Base-by-base conservation (phyloP, 2,113 vertebrate genomes). In the Toxotes chatareus region DNA sequence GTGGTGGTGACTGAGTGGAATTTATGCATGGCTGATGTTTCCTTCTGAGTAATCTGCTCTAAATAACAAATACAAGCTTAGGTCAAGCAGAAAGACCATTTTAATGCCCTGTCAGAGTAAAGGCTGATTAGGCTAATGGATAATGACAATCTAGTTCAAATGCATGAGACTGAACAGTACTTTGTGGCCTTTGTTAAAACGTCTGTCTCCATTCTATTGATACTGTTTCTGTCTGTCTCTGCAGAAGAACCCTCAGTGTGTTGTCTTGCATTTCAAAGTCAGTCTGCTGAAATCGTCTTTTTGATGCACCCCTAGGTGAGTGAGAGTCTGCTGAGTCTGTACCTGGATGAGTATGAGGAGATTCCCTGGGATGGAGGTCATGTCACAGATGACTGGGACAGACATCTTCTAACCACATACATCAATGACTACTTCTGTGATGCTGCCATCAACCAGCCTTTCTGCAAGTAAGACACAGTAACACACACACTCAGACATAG, bases 361-460 rank as follows among this genome's bases (percentile, higher is more conserved):
- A 94, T 95, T 0, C 95, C 95, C 10, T 96, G 96, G 96, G 95
- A 96, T 0, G 96, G 96, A 9, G 97, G 97, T 67, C 97, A 97
- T 1, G 94, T 96, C 79, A 96, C 96, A 0, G 96, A 96, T 7
- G 95, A 96, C n/a, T 97, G 95, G 95, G 96, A 97, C 89, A 84
- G 96, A 8, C 95, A 96, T 21, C 95, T 97, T 66, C 94, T 97
- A 3, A 95, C 85, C 71, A 96, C 96, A 3, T 97, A 97, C 87
- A 97, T 96, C 93, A 96, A 95, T 12, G 96, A 97, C 84, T 97
- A 95, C 79, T 97, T 97, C 93, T 96, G 94, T 82, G 95, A 97
- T 0, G 94, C 86, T 42, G 83, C 93, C 1, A 27, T 97, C 7
- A 85, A 63, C 3, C 82, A 91, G 13, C 82, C 94, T 0, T 94